Evolutionary conservation across 2,113 vertebrate species (phyloP).

Genomic region (Helogale parvula): DNA sequence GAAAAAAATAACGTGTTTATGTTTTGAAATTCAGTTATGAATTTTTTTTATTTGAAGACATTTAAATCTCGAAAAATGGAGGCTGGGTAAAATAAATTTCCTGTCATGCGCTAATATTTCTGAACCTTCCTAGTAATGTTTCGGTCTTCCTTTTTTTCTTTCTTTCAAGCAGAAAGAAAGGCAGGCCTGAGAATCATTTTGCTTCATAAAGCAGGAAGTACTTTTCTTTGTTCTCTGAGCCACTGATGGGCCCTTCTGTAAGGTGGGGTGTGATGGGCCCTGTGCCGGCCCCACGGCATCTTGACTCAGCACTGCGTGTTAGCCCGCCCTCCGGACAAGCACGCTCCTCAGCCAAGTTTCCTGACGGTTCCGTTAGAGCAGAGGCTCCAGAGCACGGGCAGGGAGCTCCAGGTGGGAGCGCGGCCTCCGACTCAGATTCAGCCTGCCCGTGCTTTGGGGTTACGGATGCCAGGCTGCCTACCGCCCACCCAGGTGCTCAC

Average conservation of each 20-base stretch:
- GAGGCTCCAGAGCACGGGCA: accelerated
- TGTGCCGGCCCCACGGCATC: not conserved
- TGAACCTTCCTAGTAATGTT: not conserved
- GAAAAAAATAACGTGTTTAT: slow-evolving; percentile 68
- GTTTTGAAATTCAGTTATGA: slow-evolving; percentile 73
- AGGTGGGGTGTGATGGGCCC: not conserved
- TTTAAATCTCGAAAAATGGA: slow-evolving; percentile 42
- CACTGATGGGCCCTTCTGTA: not conserved
- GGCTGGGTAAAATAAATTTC: not conserved
- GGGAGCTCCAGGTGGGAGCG: not conserved
- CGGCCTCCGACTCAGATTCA: not conserved
- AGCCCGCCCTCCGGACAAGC: not conserved
- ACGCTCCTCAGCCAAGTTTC: not conserved
- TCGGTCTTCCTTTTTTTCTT: not conserved
- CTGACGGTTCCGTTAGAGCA: not conserved
- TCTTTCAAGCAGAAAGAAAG: not conserved
- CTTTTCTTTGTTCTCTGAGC: not conserved
- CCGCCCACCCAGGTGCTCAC: not conserved
- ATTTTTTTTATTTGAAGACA: slow-evolving; percentile 53
- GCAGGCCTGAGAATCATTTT: not conserved
- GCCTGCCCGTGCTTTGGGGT: not conserved
- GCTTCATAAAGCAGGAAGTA: not conserved
- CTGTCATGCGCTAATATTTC: not conserved
- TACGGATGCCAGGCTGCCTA: not conserved
- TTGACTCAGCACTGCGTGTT: not conserved